Evolutionary conservation across 2,113 vertebrate species (phyloP).

Genomic region (Turnix velox): DNA sequence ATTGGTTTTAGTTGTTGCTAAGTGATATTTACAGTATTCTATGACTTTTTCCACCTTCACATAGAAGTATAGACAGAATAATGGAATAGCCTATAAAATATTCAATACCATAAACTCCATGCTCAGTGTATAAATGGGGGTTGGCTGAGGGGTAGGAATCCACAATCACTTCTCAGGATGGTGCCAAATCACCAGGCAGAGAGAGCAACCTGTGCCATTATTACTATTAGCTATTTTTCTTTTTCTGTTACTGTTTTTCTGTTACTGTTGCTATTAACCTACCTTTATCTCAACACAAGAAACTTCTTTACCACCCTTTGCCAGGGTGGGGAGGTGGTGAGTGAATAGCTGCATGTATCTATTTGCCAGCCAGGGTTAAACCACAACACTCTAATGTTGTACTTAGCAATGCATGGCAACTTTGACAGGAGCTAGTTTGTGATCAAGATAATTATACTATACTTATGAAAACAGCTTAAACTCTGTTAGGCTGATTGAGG

Average conservation of each 20-base stretch:
- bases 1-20: neutral
- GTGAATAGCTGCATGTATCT: neutral
- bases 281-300: neutral
- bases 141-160: neutral
- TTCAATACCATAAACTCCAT: neutral
- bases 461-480: neutral
- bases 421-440: neutral
- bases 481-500: neutral
- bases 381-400: neutral
- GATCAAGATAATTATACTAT: neutral
- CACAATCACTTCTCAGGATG: neutral
- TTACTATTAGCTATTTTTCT: neutral
- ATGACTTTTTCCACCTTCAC: neutral
- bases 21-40: neutral
- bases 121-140: neutral
- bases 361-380: neutral
- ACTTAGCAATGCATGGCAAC: neutral
- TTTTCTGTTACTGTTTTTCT: neutral
- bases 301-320: neutral
- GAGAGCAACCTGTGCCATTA: neutral
- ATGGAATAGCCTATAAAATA: neutral
- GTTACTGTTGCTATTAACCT: neutral
- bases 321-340: neutral
- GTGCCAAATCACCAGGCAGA: neutral
- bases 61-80: neutral